These are phyloP conservation scores for Gavia stellata DNA, from an alignment of 2,113 vertebrate species.

Conservation along the genomic window DNA sequence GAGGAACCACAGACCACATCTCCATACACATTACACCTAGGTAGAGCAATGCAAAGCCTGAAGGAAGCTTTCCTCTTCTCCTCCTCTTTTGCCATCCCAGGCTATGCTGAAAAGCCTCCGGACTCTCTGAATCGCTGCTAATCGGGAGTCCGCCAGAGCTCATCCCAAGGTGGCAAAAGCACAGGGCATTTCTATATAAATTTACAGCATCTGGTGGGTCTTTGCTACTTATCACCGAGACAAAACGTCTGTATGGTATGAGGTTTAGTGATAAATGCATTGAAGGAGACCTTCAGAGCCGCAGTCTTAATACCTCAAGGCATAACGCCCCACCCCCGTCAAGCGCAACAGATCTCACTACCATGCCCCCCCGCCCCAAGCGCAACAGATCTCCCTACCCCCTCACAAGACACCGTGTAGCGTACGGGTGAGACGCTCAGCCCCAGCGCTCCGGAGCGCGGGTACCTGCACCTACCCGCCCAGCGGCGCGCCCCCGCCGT, in stretches of 20 bases:
- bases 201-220: background rate
- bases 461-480: background rate
- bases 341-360: background rate
- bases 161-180: background rate
- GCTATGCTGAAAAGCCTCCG: background rate
- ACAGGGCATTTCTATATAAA: background rate
- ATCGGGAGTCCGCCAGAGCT: background rate
- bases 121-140: background rate
- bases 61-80: background rate
- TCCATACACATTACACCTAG: background rate
- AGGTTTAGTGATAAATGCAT: background rate
- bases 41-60: background rate
- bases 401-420: background rate
- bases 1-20: background rate
- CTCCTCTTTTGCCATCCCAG: background rate
- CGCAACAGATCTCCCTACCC: background rate
- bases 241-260: background rate
- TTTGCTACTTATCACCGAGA: background rate
- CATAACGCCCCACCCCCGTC: background rate
- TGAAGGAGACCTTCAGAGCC: background rate
- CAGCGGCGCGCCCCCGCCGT: too few relatives aligned
- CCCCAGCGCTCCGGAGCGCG: background rate
- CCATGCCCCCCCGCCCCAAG: too few relatives aligned
- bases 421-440: fast-evolving
- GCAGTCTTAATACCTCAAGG: background rate